Conservation (phyloP, 2,797 vertebrate genomes). For the Micromesistius poutassou region DNA sequence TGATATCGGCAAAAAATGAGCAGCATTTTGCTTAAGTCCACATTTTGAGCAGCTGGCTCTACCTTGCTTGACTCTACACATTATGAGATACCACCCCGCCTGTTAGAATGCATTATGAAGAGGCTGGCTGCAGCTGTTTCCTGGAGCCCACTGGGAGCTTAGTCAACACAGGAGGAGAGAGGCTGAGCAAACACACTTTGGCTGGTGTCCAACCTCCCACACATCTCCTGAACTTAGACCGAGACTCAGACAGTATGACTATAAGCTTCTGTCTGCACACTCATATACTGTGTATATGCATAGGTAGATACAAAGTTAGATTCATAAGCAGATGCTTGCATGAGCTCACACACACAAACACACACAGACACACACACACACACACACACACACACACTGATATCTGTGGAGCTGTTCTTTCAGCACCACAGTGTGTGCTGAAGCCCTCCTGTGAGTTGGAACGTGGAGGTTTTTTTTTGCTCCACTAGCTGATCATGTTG, state of each 20-base stretch:
- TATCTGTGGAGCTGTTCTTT: neutral
- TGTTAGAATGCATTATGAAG: conserved; percentile 27
- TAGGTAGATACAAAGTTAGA: neutral
- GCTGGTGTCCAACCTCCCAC: conserved; percentile 11
- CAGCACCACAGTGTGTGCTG: conserved; percentile 9
- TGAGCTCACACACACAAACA: neutral
- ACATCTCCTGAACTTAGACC: neutral
- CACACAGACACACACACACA: conserved; percentile 1
- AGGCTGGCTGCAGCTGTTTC: conserved; percentile 21
- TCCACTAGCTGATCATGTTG: neutral
- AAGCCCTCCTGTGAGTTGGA: conserved; percentile 1
- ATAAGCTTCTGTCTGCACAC: neutral
- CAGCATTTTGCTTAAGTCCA: neutral
- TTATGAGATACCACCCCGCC: conserved; percentile 24
- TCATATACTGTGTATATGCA: neutral
- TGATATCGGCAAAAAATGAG: neutral
- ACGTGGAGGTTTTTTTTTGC: neutral
- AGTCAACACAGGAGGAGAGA: conserved; percentile 46
- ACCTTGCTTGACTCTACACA: conserved; percentile 3
- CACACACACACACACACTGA: neutral
- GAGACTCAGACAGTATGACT: neutral
- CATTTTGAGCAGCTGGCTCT: neutral
- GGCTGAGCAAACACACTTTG: conserved; percentile 27
- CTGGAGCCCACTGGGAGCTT: conserved; percentile 33
- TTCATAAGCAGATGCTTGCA: conserved; percentile 16